These are phyloP conservation scores for Clinocottus analis DNA, from an alignment of 2,113 vertebrate species.

Conservation along the genomic window DNA sequence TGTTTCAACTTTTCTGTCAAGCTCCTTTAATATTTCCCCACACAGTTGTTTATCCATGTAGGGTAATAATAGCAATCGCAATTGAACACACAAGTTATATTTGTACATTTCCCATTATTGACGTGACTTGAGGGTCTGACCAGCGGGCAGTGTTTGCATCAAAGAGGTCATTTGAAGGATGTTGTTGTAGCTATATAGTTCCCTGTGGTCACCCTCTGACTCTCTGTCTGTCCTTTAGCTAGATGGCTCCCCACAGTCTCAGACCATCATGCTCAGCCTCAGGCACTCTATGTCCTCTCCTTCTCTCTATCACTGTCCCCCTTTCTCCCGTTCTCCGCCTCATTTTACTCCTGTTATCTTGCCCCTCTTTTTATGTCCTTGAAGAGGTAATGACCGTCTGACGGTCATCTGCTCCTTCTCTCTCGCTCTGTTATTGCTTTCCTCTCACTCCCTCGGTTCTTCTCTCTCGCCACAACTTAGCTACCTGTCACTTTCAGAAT, in stretches of 20 bases:
- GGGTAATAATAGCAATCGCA: no score
- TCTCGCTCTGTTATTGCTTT: not conserved
- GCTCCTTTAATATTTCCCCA: not conserved
- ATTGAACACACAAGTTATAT: not conserved
- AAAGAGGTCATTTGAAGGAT: slow-evolving; percentile 70
- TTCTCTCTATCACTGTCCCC: slow-evolving; percentile 53
- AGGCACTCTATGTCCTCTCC: slow-evolving; percentile 70
- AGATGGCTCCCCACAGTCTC: slow-evolving; percentile 70
- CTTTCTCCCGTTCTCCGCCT: slow-evolving; percentile 38
- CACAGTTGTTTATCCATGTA: not conserved
- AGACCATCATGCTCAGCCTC: slow-evolving; percentile 71
- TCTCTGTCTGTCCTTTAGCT: slow-evolving; percentile 70
- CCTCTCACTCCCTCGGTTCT: slow-evolving; percentile 1
- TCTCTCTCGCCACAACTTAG: slow-evolving; percentile 16
- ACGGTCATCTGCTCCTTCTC: slow-evolving; percentile 23
- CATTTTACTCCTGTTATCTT: slow-evolving; percentile 59
- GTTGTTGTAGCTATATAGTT: slow-evolving; percentile 44
- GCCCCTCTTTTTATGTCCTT: slow-evolving; percentile 66
- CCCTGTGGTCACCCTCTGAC: slow-evolving; percentile 62
- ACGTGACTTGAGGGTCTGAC: slow-evolving; percentile 22
- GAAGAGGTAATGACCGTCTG: slow-evolving; percentile 61
- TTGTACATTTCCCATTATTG: slow-evolving; percentile 21
- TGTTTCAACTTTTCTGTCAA: not conserved
- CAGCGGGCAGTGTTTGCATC: slow-evolving; percentile 35
- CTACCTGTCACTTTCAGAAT: slow-evolving; percentile 19